These are phyloP conservation scores for Helobdella robusta DNA, from an alignment of 2,888 invertebrate genomes.

Conservation along the genomic window DNA sequence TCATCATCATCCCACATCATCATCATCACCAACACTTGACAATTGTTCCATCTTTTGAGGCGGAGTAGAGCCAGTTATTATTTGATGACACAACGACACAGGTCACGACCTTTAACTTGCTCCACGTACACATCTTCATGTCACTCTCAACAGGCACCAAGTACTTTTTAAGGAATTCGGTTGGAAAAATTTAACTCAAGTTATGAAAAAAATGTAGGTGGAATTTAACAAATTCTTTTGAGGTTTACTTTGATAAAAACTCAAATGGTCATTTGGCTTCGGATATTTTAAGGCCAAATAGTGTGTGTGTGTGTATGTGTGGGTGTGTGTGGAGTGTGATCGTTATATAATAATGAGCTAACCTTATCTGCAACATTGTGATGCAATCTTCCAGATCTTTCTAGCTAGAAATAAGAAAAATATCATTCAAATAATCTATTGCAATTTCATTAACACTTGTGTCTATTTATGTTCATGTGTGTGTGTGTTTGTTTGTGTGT, in stretches of 20 bases:
- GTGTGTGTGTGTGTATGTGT: too few relatives aligned
- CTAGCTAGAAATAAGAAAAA: slow-evolving; percentile 52
- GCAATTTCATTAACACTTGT: neutral
- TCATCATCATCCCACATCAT: too few relatives aligned
- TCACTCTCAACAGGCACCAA: slow-evolving; percentile 37
- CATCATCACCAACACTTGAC: slow-evolving; percentile 62
- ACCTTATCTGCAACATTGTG: slow-evolving; percentile 63
- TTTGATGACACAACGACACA: slow-evolving; percentile 69
- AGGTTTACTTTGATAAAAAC: too few relatives aligned
- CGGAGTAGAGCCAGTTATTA: slow-evolving; percentile 65
- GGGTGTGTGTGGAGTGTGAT: neutral
- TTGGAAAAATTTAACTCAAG: too few relatives aligned
- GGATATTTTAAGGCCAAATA: too few relatives aligned
- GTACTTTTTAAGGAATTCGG: too few relatives aligned
- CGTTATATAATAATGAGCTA: slow-evolving; percentile 29
- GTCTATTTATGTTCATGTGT: neutral
- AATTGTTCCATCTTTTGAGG: slow-evolving; percentile 76
- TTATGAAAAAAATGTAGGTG: too few relatives aligned
- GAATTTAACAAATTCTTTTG: too few relatives aligned
- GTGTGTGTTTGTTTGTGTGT: too few relatives aligned
- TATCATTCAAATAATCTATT: neutral
- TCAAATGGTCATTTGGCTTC: too few relatives aligned
- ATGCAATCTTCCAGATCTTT: slow-evolving; percentile 71
- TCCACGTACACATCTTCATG: slow-evolving; percentile 59
- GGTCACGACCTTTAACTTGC: slow-evolving; percentile 64